Evolutionary conservation across 1,140 invertebrate species (phyloP).

Genomic region (Cephus cinctus): DNA sequence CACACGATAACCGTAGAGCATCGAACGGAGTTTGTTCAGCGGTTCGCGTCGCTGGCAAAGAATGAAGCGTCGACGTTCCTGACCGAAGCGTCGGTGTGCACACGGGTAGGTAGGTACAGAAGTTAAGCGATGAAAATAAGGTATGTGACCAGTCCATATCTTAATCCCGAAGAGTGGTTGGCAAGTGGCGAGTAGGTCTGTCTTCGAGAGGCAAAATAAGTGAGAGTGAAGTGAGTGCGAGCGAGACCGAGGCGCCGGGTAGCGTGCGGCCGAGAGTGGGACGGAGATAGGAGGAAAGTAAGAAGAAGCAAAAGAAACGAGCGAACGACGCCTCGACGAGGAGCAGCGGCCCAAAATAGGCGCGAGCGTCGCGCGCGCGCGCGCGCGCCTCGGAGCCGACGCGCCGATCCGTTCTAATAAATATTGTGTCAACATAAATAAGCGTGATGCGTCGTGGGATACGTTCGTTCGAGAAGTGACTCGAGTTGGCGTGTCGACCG

Average conservation of each 20-base stretch:
- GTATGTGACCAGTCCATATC: conserved; percentile 24
- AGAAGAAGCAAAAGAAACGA: too few relatives aligned
- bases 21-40: too few relatives aligned
- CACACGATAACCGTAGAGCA: too few relatives aligned
- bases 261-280: too few relatives aligned
- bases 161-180: conserved; percentile 33
- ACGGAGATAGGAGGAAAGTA: too few relatives aligned
- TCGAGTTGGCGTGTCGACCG: conserved; percentile 31
- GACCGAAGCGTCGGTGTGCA: too few relatives aligned
- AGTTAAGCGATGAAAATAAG: too few relatives aligned
- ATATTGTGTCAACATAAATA: conserved; percentile 58
- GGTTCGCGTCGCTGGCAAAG: too few relatives aligned
- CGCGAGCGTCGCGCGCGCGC: conserved; percentile 25
- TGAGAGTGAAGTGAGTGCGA: too few relatives aligned
- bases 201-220: conserved; percentile 7
- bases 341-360: conserved; percentile 39
- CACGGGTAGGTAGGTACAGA: too few relatives aligned
- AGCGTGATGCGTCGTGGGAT: conserved; percentile 32
- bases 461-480: conserved; percentile 15
- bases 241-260: too few relatives aligned
- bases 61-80: too few relatives aligned
- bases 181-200: conserved; percentile 8
- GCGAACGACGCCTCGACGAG: conserved; percentile 20
- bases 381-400: conserved; percentile 31
- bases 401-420: conserved; percentile 57